Evolutionary conservation across 2,797 vertebrate species (phyloP).

Genomic region (Cacajao melanocephalus): DNA sequence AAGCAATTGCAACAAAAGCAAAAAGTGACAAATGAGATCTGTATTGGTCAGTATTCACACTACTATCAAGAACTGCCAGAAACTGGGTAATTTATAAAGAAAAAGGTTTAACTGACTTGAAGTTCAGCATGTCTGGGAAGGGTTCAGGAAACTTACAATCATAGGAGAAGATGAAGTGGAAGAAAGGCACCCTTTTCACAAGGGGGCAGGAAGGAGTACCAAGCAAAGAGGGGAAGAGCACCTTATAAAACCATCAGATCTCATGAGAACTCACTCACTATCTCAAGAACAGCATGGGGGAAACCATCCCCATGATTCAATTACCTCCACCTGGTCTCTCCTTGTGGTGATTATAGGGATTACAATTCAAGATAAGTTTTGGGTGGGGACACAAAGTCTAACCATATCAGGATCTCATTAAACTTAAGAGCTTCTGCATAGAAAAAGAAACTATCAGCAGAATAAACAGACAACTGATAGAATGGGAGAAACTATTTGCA

Average conservation of each 20-base stretch:
- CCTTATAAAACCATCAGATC: no score
- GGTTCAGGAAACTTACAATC: background rate
- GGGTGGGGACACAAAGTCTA: background rate
- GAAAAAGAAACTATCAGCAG: no score
- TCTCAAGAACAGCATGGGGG: background rate
- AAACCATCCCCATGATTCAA: background rate
- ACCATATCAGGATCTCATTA: background rate
- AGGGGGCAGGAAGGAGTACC: background rate
- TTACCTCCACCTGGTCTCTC: background rate
- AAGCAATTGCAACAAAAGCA: background rate
- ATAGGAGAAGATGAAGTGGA: background rate
- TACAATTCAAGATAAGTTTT: background rate
- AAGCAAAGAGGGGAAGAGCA: background rate
- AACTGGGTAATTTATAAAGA: background rate
- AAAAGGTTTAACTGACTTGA: background rate
- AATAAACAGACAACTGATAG: no score
- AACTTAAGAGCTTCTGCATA: background rate
- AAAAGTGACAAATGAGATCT: background rate
- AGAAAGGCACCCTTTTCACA: background rate
- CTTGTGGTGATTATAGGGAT: background rate
- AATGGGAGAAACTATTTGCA: background rate
- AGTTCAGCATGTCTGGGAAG: background rate
- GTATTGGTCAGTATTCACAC: background rate
- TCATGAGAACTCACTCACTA: background rate
- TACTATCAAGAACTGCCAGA: background rate